phyloP scores from a whole-genome alignment of 1,140 invertebrate genomes.

The Nasonia vitripennis region DNA sequence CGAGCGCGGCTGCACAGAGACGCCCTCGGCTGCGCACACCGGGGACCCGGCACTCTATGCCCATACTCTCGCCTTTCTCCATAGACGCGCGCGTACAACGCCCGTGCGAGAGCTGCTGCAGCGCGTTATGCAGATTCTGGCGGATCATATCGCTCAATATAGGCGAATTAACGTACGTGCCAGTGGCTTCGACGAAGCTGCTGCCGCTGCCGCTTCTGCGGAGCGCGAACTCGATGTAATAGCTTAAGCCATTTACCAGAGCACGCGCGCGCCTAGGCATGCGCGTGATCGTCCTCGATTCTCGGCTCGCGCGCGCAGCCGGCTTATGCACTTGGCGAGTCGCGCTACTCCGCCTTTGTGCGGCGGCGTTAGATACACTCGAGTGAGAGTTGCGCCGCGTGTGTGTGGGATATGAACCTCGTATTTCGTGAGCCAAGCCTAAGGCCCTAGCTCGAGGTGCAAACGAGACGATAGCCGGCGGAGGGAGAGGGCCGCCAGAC shows the following conservation, averaged over 20 bases:
- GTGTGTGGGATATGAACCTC: too few relatives aligned
- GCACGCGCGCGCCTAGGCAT: conserved; percentile 8
- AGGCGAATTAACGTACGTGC: conserved; percentile 44
- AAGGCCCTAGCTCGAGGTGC: too few relatives aligned
- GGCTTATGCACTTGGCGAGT: background rate
- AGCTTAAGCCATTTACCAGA: conserved; percentile 32
- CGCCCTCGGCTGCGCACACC: background rate
- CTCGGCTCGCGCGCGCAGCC: background rate
- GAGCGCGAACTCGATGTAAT: conserved; percentile 3
- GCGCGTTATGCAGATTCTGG: conserved; percentile 22
- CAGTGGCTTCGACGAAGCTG: conserved; percentile 10
- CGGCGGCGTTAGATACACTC: background rate
- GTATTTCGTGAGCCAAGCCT: too few relatives aligned
- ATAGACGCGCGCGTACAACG: background rate
- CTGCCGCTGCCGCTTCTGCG: background rate
- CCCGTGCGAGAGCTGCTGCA: background rate
- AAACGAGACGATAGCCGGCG: too few relatives aligned
- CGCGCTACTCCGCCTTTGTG: background rate
- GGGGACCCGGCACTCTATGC: background rate
- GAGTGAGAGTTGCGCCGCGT: background rate
- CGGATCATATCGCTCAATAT: conserved; percentile 25
- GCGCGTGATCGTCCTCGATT: conserved; percentile 13
- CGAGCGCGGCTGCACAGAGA: background rate
- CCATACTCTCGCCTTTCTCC: background rate
- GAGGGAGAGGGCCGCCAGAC: background rate